A percentile compares a stretch with the other conserved stretches of the same genome.
These are phyloP conservation scores for Eilema sororculum DNA, from an alignment of 2,888 invertebrate species.

Conservation along the genomic window DNA sequence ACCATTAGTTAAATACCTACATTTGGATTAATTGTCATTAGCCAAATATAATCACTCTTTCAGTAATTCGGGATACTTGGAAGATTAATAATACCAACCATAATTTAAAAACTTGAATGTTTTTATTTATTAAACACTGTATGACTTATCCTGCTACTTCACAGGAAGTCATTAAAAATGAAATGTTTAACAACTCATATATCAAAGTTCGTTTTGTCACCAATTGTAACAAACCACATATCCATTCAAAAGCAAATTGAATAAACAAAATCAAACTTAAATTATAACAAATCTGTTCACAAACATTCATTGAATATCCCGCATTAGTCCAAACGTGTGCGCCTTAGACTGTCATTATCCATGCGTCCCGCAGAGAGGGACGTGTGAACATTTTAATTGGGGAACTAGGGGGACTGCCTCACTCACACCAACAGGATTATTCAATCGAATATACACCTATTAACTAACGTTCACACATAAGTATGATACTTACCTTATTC, in stretches of 20 bases:
- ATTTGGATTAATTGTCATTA: too few species aligned
- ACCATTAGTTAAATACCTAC: too few species aligned
- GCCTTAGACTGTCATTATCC: conserved; percentile 50
- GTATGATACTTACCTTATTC: conserved; percentile 34
- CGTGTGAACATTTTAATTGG: conserved; percentile 86
- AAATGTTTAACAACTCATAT: too few species aligned
- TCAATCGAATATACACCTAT: conserved; percentile 52
- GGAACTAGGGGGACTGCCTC: conserved; percentile 67
- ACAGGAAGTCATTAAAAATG: not conserved
- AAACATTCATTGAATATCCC: conserved; percentile 59
- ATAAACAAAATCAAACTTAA: conserved; percentile 26
- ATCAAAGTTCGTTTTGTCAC: not conserved
- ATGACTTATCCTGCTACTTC: not conserved
- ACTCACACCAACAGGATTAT: conserved; percentile 63
- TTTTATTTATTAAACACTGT: not conserved
- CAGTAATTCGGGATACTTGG: too few species aligned
- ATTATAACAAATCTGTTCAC: conserved; percentile 53
- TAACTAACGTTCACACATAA: conserved; percentile 46
- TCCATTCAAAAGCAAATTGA: not conserved
- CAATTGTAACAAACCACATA: not conserved
- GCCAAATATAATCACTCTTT: too few species aligned
- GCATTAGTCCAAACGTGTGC: conserved; percentile 57
- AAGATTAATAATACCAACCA: too few species aligned
- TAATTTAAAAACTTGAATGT: too few species aligned
- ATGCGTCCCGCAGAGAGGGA: conserved; percentile 74